phyloP scores from a whole-genome alignment of 2,888 invertebrate species.

The Apamea sordens region DNA sequence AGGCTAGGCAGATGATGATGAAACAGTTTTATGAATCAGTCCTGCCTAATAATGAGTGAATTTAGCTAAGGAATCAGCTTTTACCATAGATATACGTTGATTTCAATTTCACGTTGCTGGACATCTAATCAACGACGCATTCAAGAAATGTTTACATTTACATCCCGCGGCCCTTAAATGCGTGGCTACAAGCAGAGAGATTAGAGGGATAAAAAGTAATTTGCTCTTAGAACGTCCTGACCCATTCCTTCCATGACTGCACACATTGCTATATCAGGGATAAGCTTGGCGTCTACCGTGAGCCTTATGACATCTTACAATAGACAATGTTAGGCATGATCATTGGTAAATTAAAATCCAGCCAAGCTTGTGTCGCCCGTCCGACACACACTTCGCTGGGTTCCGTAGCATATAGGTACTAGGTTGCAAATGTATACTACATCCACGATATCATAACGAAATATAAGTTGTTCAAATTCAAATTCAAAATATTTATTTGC shows the following conservation, averaged over 20 bases:
- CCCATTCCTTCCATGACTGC: constrained; percentile 30
- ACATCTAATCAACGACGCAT: constrained; percentile 6
- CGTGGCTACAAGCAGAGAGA: neutral
- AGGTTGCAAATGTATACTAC: neutral
- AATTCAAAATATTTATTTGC: no score
- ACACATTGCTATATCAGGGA: constrained; percentile 31
- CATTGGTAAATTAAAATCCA: constrained; percentile 41
- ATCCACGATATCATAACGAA: neutral
- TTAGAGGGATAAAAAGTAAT: constrained; percentile 36
- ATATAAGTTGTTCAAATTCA: neutral
- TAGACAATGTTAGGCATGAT: neutral
- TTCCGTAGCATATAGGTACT: neutral
- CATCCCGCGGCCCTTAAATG: neutral
- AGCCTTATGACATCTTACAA: constrained; percentile 22
- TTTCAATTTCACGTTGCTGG: constrained; percentile 22
- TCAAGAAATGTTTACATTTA: constrained; percentile 28
- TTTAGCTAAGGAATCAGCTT: neutral
- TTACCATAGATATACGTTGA: neutral
- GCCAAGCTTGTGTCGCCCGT: neutral
- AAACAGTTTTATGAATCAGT: no score
- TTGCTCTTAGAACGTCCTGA: neutral
- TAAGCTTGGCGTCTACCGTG: constrained; percentile 8
- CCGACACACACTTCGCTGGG: no score
- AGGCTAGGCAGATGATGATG: no score
- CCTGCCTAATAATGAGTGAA: neutral